phyloP scores from a whole-genome alignment of 2,888 invertebrate genomes.

The Melitaea athalia region DNA sequence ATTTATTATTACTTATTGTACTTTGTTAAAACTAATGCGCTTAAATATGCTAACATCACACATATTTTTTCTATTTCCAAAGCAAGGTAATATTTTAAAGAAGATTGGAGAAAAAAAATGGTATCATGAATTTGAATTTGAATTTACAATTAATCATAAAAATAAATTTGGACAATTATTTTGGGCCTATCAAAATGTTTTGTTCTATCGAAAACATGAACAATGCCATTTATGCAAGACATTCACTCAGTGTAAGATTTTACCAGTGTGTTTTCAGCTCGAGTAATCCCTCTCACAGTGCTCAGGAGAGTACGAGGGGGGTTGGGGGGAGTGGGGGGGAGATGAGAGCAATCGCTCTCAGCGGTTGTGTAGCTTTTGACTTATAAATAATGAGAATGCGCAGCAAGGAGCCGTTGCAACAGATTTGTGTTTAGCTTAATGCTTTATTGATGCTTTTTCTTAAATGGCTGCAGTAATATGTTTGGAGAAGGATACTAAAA shows the following conservation, averaged over 20 bases:
- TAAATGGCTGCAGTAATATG: background rate
- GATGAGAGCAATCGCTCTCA: background rate
- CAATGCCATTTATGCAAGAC: background rate
- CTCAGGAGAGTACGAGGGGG: background rate
- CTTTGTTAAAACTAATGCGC: too few relatives aligned
- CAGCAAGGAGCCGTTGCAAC: background rate
- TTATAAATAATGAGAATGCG: slow-evolving; percentile 5
- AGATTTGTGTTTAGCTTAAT: slow-evolving; percentile 6
- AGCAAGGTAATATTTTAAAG: too few relatives aligned
- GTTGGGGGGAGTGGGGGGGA: background rate
- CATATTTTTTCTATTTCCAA: too few relatives aligned
- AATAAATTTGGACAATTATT: background rate
- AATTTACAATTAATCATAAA: too few relatives aligned
- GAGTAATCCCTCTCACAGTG: slow-evolving; percentile 3
- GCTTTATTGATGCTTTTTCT: slow-evolving; percentile 10
- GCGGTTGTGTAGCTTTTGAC: slow-evolving; percentile 6
- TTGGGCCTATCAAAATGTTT: background rate
- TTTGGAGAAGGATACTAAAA: background rate
- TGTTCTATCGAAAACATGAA: background rate
- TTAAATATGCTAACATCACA: too few relatives aligned
- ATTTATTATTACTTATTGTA: too few relatives aligned
- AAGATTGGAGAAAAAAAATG: too few relatives aligned
- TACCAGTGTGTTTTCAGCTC: background rate
- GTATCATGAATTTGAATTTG: too few relatives aligned
- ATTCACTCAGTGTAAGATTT: background rate